These are phyloP conservation scores for Coptodon rendalli DNA, from an alignment of 2,113 vertebrate species.

Conservation along the genomic window DNA sequence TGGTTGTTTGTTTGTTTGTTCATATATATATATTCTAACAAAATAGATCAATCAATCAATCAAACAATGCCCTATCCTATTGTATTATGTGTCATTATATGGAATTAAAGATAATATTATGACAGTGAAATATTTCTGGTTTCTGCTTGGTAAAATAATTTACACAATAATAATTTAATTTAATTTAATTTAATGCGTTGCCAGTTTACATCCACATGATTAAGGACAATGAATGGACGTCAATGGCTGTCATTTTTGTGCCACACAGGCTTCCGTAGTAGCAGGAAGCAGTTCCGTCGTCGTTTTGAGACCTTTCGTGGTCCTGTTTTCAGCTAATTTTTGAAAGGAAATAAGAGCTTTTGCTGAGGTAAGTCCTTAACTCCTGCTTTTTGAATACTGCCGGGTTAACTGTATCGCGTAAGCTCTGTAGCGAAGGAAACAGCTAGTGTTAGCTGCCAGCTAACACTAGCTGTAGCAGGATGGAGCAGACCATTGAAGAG, in stretches of 20 bases:
- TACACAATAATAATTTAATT: neutral
- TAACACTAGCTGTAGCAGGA: conserved; percentile 14
- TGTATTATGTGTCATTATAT: neutral
- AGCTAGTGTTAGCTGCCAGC: neutral
- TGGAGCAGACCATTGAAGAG: neutral
- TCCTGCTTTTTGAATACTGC: accelerated
- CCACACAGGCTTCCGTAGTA: conserved; percentile 39
- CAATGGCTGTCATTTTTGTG: neutral
- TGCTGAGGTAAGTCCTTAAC: neutral
- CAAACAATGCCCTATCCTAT: neutral
- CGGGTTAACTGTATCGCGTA: accelerated
- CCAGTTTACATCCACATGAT: neutral
- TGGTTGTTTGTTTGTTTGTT: neutral
- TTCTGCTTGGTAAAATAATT: neutral
- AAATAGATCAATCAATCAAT: accelerated
- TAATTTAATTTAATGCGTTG: neutral
- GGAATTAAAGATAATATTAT: neutral
- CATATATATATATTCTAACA: neutral
- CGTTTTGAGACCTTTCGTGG: neutral
- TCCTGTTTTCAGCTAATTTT: neutral
- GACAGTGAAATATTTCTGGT: neutral
- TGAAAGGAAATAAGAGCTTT: neutral
- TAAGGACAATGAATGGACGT: neutral
- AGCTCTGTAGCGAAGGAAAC: neutral
- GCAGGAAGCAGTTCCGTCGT: conserved; percentile 5